phyloP scores from a whole-genome alignment of 2,888 invertebrate species.

The Cinara cedri region DNA sequence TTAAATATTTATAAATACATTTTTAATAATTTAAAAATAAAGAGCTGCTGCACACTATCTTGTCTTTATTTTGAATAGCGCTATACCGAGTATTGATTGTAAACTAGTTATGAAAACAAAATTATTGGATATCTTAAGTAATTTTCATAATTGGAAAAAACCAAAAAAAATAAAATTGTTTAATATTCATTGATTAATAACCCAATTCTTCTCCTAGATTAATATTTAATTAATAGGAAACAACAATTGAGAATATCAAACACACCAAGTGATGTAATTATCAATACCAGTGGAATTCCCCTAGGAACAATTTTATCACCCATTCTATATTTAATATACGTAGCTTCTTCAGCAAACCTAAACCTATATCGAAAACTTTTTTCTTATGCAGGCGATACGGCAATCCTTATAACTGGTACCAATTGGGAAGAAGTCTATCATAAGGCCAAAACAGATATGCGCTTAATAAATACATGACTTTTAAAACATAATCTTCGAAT shows the following conservation, averaged over 20 bases:
- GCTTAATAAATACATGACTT: neutral
- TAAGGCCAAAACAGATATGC: neutral
- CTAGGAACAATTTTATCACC: neutral
- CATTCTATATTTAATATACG: slow-evolving; percentile 1
- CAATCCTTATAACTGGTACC: neutral
- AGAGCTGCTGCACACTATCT: too few species aligned
- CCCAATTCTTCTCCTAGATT: neutral
- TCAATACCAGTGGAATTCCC: neutral
- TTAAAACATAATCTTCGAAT: neutral
- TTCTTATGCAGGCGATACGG: neutral
- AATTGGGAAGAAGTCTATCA: neutral
- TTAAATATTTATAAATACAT: too few species aligned
- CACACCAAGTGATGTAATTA: neutral
- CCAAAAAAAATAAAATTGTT: too few species aligned
- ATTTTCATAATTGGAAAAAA: too few species aligned
- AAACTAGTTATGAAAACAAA: too few species aligned
- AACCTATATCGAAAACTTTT: neutral
- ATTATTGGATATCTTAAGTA: too few species aligned
- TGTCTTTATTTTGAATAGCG: too few species aligned
- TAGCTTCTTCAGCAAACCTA: neutral
- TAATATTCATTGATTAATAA: too few species aligned
- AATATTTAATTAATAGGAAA: neutral
- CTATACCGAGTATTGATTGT: too few species aligned
- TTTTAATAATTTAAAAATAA: too few species aligned
- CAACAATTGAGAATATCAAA: neutral